Conservation (phyloP, 2,888 invertebrate species). For the Lasioglossum leucozonium region DNA sequence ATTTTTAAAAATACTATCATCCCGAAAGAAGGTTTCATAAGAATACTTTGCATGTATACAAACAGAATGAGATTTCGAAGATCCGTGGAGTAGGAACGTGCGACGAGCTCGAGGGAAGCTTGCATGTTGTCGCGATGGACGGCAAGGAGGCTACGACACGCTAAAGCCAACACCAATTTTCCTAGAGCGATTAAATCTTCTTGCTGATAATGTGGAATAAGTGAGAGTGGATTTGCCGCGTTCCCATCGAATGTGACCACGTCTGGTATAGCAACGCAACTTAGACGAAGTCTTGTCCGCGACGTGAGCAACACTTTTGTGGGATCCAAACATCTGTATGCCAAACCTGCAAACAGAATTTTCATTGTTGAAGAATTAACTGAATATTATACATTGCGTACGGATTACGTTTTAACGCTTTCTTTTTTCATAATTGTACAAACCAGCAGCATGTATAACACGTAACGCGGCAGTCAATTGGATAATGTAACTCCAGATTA, state of each 20-base stretch:
- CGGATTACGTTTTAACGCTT: no score
- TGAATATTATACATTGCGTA: background rate
- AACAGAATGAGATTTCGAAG: slow-evolving; percentile 97
- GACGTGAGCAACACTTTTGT: slow-evolving; percentile 95
- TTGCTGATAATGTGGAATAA: slow-evolving; percentile 91
- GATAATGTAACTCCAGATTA: slow-evolving; percentile 97
- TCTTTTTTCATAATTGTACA: slow-evolving; percentile 11
- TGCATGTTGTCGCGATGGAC: slow-evolving; percentile 94
- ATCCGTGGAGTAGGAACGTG: slow-evolving; percentile 96
- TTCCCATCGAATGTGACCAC: slow-evolving; percentile 91
- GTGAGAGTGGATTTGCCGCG: slow-evolving; percentile 88
- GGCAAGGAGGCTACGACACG: slow-evolving; percentile 96
- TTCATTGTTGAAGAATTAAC: background rate
- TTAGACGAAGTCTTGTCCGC: slow-evolving; percentile 90
- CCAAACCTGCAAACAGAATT: slow-evolving; percentile 85
- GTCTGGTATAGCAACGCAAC: slow-evolving; percentile 93
- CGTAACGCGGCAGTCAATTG: slow-evolving; percentile 97
- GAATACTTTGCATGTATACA: slow-evolving; percentile 60
- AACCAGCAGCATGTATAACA: slow-evolving; percentile 91
- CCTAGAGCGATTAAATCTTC: slow-evolving; percentile 97
- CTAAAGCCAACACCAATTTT: slow-evolving; percentile 94
- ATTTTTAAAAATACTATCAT: background rate
- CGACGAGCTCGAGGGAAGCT: slow-evolving; percentile 94
- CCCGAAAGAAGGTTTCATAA: background rate
- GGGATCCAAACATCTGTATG: slow-evolving; percentile 94